Base-by-base conservation (phyloP, 2,113 vertebrate genomes). In the Oryzias celebensis region DNA sequence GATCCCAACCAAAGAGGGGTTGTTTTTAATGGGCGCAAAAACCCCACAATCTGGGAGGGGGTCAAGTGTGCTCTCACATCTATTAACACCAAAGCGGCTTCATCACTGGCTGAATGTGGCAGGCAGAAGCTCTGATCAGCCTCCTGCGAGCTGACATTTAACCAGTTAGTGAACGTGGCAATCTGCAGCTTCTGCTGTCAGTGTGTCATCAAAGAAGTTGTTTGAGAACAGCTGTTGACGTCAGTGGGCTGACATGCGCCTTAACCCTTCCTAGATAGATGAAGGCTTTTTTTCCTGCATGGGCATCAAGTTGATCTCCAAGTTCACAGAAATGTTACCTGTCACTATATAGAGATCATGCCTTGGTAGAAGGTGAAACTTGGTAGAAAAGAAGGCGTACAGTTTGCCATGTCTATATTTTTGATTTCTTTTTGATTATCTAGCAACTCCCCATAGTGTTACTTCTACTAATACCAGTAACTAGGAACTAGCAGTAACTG, bases 161-260 rank as follows among this genome's bases (percentile, higher is more conserved):
- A 80, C 78, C 84, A 42, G 79, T 83, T 84, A 85, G 81, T 53
- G 62, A 68, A 78, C 71, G 83, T 82, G 85, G 78, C 83, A 87
- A 84, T 82, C 43, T 64, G 52, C 65, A 82, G 82, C 75, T 51
- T 61, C 66, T 14, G 62, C 83, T 87, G 87, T 87, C 87, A 87
- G 76, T 80, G 84, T 86, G 80, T 88, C 85, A 88, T 88, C 87
- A 89, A 81, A 90, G 84, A 50, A 68, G 81, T 86, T 74, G 83
- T 88, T 87, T 72, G 83, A 83, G 85, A 88, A 89, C 85, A 88
- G 81, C 81, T 87, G 88, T 84, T 85, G 85, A 87, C 77, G 82
- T 83, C 88, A 80, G 78, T 46, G 73, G 58, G 28, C 75, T 71
- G 77, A 79, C 84, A 83, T 68, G 58, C 83, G 81, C 76, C 59